Percentiles rank a stretch among this genome's conserved stretches.
Evolutionary conservation across 1,140 invertebrate genomes (phyloP).

Genomic region (Portunus trituberculatus): DNA sequence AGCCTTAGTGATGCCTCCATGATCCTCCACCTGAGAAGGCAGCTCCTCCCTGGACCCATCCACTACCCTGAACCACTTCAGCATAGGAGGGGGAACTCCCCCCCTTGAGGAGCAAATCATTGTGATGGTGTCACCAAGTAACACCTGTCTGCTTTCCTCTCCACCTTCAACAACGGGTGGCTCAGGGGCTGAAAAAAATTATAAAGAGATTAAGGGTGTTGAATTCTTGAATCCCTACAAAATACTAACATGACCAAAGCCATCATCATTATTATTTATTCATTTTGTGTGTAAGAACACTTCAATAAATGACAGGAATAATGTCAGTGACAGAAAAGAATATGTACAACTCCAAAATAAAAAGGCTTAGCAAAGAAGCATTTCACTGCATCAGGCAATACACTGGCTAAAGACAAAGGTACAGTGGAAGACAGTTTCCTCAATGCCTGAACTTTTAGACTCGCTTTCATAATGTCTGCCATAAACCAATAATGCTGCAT

Average conservation of each 20-base stretch:
- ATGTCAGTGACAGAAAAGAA: too few relatives aligned
- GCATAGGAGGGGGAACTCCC: constrained; percentile 43
- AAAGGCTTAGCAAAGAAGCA: background rate
- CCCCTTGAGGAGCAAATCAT: constrained; percentile 41
- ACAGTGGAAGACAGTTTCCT: too few relatives aligned
- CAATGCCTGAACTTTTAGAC: too few relatives aligned
- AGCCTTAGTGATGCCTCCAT: background rate
- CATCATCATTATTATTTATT: too few relatives aligned
- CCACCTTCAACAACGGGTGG: constrained; percentile 31
- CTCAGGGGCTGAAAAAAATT: constrained; percentile 27
- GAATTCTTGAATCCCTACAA: background rate
- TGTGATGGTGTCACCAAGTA: constrained; percentile 18
- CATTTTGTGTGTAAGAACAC: too few relatives aligned
- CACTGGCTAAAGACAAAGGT: too few relatives aligned
- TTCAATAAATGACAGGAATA: too few relatives aligned
- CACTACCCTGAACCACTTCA: constrained; percentile 49
- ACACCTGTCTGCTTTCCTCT: background rate
- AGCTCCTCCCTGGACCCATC: background rate
- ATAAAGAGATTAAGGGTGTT: too few relatives aligned
- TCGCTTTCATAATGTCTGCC: too few relatives aligned
- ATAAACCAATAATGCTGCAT: too few relatives aligned
- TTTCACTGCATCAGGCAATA: too few relatives aligned
- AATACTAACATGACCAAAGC: background rate
- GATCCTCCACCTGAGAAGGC: background rate
- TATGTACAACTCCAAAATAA: too few relatives aligned